Evolutionary conservation across 2,113 vertebrate species (phyloP).

Genomic region (Xenopus tropicalis): UCB_Xtro_10.0 CM004444.2:83187501-83188000

Average conservation of each 20-base stretch:
- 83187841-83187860: conserved; percentile 42
- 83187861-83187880: conserved; percentile 45
- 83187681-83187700: not conserved
- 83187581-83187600: too few relatives aligned
- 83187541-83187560: too few relatives aligned
- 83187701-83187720: not conserved
- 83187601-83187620: too few relatives aligned
- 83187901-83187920: conserved; percentile 46
- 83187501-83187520: too few relatives aligned
- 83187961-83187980: conserved; percentile 45
- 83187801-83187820: conserved; percentile 39
- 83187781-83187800: conserved; percentile 39
- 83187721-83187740: conserved; percentile 20
- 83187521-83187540: too few relatives aligned
- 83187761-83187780: conserved; percentile 33
- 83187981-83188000: conserved; percentile 41
- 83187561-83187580: too few relatives aligned
- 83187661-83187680: too few relatives aligned
- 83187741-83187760: conserved; percentile 20
- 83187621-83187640: too few relatives aligned
- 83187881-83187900: conserved; percentile 45
- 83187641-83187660: too few relatives aligned
- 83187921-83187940: conserved; percentile 44
- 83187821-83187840: conserved; percentile 36
- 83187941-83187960: conserved; percentile 41